Evolutionary conservation across 2,113 vertebrate genomes (phyloP).

Genomic region (Empidonax traillii): DNA sequence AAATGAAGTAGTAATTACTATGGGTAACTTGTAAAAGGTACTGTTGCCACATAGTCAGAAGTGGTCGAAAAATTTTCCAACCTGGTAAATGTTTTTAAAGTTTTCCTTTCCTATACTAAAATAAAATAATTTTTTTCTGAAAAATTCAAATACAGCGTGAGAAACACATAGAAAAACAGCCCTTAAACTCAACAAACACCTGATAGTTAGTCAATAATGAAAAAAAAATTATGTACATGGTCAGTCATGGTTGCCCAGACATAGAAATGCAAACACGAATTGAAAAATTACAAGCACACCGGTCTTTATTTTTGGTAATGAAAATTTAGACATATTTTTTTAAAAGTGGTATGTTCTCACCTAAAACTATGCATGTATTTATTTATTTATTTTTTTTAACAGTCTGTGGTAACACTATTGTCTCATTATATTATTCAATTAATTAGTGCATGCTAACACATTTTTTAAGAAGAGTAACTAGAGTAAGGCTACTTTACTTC

Average conservation of each 20-base stretch:
- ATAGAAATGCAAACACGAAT: rapidly evolving
- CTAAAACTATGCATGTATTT: not conserved
- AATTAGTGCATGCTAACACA: not conserved
- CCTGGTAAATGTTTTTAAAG: not conserved
- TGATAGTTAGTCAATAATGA: not conserved
- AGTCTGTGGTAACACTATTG: not conserved
- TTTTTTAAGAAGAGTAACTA: not conserved
- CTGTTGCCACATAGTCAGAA: not conserved
- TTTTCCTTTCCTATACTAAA: not conserved
- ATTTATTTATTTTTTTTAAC: not conserved
- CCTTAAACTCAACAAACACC: not conserved
- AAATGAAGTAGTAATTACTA: slow-evolving; percentile 37
- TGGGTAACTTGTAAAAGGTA: not conserved
- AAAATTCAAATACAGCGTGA: not conserved
- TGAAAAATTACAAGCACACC: not conserved
- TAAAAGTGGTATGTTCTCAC: not conserved
- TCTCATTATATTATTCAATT: not conserved
- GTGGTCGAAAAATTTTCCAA: not conserved
- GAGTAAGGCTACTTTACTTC: not conserved
- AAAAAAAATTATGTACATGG: not conserved
- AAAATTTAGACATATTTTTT: not conserved
- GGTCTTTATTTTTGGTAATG: not conserved
- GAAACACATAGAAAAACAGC: not conserved
- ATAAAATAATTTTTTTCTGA: not conserved
- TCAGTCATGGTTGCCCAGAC: not conserved